These are phyloP conservation scores for Bellardia bayeri DNA, from an alignment of 2,888 invertebrate species.

Conservation along the genomic window DNA sequence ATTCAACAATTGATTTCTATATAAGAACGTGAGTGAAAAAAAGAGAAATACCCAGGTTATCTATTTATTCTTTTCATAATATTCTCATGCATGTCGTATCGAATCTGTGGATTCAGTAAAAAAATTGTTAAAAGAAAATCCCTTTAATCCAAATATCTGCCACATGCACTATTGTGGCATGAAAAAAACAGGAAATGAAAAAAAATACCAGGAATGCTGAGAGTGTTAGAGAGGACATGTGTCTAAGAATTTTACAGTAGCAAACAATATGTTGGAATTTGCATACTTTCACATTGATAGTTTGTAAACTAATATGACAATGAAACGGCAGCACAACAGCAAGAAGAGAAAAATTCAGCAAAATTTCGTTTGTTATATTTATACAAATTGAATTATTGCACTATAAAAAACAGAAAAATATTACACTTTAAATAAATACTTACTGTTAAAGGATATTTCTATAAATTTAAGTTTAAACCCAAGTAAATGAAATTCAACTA, in stretches of 20 bases:
- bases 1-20: slow-evolving; percentile 66
- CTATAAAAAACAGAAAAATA: neutral
- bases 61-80: neutral
- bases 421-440: neutral
- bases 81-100: neutral
- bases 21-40: slow-evolving; percentile 38
- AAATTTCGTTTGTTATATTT: neutral
- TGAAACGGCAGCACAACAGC: slow-evolving; percentile 12
- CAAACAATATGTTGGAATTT: slow-evolving; percentile 50
- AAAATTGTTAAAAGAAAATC: slow-evolving; percentile 31
- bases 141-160: slow-evolving; percentile 60
- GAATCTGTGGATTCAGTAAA: slow-evolving; percentile 38
- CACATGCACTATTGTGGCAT: slow-evolving; percentile 38
- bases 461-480: too few species aligned
- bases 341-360: neutral
- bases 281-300: neutral
- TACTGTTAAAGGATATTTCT: neutral
- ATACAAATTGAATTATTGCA: slow-evolving; percentile 31
- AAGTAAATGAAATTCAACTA: too few species aligned
- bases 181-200: slow-evolving; percentile 6
- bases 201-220: slow-evolving; percentile 9
- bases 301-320: neutral
- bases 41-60: slow-evolving; percentile 13
- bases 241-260: slow-evolving; percentile 43
- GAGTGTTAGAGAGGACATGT: slow-evolving; percentile 46